Evolutionary conservation across 2,888 invertebrate species (phyloP), one percentile per base, ranked within the genome.

Genomic region (Helleia helle): DNA sequence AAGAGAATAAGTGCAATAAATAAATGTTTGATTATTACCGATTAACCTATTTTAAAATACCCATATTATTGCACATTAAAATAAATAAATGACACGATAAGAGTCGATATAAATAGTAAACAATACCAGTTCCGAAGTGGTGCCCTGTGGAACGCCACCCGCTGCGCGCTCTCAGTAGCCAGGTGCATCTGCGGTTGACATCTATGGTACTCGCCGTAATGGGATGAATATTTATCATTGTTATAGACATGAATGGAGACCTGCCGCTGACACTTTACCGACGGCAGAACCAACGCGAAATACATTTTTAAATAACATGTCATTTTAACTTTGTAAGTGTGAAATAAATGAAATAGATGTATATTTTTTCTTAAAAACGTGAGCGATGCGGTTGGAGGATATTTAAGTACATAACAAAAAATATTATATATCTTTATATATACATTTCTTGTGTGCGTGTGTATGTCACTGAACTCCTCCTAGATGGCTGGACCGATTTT

Each of bases 181-280:
- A 42, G 46, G 46, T 44, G 46, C 51, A 47, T 50, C 69, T 71
- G 71, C 56, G 54, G 54, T 54, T 60, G 72, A 72, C 72, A 59
- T 55, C 68, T 61, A 71, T 63, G 64, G 59, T 59, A 59, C 62
- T 66, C 66, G 62, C 50, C 54, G 56, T 51, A 41, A 49, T 54
- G 43, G 46, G 46, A 50, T 51, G 55, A 61, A 57, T 59, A 51
- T 55, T 56, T 52, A 58, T 59, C 54, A 34, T 22, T 40, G 40
- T 34, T 34, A 48, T 43, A 40, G 40, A 52, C 49, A 38, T 46
- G 44, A 50, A 52, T 46, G 45, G n/a, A 49, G 42, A 47, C 43
- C 29, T 50, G 51, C 50, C 48, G 30, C 37, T 30, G 30, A 17
- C 46, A 43, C 30, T 30, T 30, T n/a, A 14, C 30, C 15, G 30